Evolutionary conservation across 2,797 vertebrate species (phyloP), one percentile per base, ranked within the genome.

Genomic region (Anguilla obscura): DNA sequence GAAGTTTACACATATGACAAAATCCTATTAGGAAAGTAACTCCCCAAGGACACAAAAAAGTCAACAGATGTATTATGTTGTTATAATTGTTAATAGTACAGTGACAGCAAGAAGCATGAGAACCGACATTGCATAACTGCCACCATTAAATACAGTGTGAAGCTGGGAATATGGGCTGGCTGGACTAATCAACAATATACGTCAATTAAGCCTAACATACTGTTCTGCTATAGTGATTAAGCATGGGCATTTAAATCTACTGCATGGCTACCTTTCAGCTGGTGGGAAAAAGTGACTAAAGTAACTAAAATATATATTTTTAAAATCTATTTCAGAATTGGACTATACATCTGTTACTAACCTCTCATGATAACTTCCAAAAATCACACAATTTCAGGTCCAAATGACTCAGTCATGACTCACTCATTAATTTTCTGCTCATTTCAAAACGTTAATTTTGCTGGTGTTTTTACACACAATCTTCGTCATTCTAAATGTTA

Each of bases 61-160:
- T 86, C 30, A 88, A 88, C 54, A 84, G 60, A 40, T 80, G 85
- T 36, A 63, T 85, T 85, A 36, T 88, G 45, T 69, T 85, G 66
- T 85, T 30, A 69, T 45, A 74, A 21, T 50, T 86, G 10, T 58
- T 18, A n/a, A 88, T 80, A 88, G 16, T 66, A 85, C 71, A 7
- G 60, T 86, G 97, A 97, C 95, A 95, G 95, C 95, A 94, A 97
- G 96, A 96, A 97, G 97, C 97, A 95, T 96, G 93, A 95, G 96
- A 97, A 96, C 95, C 94, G 95, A 96, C 96, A 96, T 93, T 95
- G 95, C 96, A 95, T 94, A 93, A 96, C 94, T 95, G 94, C 93
- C 92, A 94, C 92, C 93, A 95, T 88, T 92, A 92, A 94, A 96
- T 95, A 93, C 89, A 93, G 95, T 95, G 93, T 95, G 96, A 94